Base-by-base conservation (phyloP, 2,888 invertebrate genomes). In the Elysia crispata region DNA sequence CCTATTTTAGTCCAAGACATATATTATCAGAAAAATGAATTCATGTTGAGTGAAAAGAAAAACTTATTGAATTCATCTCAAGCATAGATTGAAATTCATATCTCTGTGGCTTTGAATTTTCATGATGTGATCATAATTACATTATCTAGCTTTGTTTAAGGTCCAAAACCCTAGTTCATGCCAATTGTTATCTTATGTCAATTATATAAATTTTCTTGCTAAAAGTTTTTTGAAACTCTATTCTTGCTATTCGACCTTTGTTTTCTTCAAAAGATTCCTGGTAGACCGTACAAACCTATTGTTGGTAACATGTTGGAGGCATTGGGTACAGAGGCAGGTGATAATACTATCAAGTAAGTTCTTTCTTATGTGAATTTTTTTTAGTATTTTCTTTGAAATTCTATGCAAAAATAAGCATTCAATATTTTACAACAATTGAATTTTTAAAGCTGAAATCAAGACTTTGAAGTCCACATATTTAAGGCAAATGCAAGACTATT, bases 271-370 rank as follows among this genome's bases (percentile, higher is more conserved):
- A 41, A 89, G 89, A 83, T 89, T 15, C 89, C 89, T 76, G 89
- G 89, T 0, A 81, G 83, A 8, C 84, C 87, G 0, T 89, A 86
- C 82, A 83, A 82, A 67, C 89, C 89, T 0, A 50, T 89, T 8
- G 83, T 88, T 74, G 89, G 89, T 1, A 89, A 89, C 81, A 87
- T 88, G 85, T 83, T 86, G 49, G 88, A 88, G 64, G 88, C 86
- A 0, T 77, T 85, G 28, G 81, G 80, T 57, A 83, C 83, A 31
- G 87, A 88, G 72, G 86, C 89, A 11, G 87, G 87, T 86, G 84
- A 83, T 20, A 87, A 85, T 77, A 83, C 87, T 18, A 84, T 88
- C 25, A 86, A 83, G 88, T 87, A 80, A 73, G 81, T 73, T 28
- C 0, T 23, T 33, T 15, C 13, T 49, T 49, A 11, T 20, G 18